These are phyloP conservation scores for Drosophila lacteicornis DNA, from an alignment of 1,140 invertebrate species.

Conservation along the genomic window DNA sequence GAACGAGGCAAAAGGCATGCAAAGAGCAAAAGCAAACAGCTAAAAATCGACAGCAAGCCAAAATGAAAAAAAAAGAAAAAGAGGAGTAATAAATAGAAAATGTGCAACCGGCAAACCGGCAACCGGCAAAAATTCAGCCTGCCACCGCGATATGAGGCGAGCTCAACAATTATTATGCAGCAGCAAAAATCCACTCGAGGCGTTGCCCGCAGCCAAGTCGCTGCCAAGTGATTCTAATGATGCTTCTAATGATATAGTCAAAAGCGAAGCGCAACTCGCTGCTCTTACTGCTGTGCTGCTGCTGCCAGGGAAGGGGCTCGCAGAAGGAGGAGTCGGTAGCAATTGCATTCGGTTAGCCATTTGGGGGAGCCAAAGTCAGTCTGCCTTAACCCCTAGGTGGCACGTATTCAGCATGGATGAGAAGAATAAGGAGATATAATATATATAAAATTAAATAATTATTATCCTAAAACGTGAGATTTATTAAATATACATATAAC, in stretches of 20 bases:
- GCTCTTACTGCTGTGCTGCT: constrained; percentile 10
- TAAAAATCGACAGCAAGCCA: constrained; percentile 48
- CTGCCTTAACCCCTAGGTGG: constrained; percentile 28
- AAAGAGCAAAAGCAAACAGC: constrained; percentile 54
- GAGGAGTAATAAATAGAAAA: constrained; percentile 16
- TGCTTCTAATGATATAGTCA: constrained; percentile 83
- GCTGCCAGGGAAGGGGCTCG: neutral
- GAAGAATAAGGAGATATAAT: too few relatives aligned
- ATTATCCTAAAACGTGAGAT: too few relatives aligned
- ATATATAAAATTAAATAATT: too few relatives aligned
- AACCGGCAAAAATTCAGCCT: constrained; percentile 41
- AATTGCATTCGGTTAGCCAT: constrained; percentile 57
- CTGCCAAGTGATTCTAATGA: constrained; percentile 83
- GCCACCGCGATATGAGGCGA: constrained; percentile 35
- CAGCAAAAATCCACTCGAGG: constrained; percentile 77
- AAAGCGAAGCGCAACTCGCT: constrained; percentile 65
- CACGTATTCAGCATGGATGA: too few relatives aligned
- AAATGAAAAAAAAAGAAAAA: neutral
- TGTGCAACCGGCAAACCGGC: constrained; percentile 33
- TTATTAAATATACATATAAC: too few relatives aligned
- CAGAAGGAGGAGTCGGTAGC: constrained; percentile 25
- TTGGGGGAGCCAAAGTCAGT: constrained; percentile 37
- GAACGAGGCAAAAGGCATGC: constrained; percentile 38
- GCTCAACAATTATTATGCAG: constrained; percentile 67
- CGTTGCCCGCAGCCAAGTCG: constrained; percentile 74